phyloP scores from a whole-genome alignment of 2,113 vertebrate species.

The Rhodinocichla rosea region DNA sequence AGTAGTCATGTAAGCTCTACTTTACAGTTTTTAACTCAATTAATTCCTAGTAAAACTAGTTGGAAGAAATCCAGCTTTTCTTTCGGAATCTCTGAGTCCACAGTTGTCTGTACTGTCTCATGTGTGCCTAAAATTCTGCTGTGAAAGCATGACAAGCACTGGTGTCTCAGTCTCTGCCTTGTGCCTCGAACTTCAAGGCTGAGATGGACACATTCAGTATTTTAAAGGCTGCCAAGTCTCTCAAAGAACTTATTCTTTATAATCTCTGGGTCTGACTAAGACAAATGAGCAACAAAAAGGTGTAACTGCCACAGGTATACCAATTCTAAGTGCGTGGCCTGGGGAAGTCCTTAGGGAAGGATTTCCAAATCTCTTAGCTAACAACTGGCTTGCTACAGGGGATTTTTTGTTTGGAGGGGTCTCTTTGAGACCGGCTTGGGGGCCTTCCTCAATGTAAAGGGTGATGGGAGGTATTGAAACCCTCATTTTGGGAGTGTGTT shows the following conservation, averaged over 20 bases:
- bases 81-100: neutral
- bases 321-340: neutral
- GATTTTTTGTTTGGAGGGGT: neutral
- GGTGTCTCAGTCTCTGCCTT: neutral
- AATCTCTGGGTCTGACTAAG: neutral
- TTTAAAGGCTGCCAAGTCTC: neutral
- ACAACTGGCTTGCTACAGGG: neutral
- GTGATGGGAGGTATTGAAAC: neutral
- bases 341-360: neutral
- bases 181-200: neutral
- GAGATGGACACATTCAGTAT: neutral
- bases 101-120: neutral
- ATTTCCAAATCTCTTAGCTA: neutral
- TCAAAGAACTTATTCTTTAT: neutral
- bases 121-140: neutral
- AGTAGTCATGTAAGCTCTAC: neutral
- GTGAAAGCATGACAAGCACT: rapidly evolving
- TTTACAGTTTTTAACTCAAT: neutral
- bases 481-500: neutral
- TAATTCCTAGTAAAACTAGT: neutral
- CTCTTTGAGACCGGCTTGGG: neutral
- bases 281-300: neutral
- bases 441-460: neutral
- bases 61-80: neutral
- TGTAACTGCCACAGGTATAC: neutral